Base-by-base conservation (phyloP, 92 coral and sea anemone species). In the Siderastrea radians region DNA sequence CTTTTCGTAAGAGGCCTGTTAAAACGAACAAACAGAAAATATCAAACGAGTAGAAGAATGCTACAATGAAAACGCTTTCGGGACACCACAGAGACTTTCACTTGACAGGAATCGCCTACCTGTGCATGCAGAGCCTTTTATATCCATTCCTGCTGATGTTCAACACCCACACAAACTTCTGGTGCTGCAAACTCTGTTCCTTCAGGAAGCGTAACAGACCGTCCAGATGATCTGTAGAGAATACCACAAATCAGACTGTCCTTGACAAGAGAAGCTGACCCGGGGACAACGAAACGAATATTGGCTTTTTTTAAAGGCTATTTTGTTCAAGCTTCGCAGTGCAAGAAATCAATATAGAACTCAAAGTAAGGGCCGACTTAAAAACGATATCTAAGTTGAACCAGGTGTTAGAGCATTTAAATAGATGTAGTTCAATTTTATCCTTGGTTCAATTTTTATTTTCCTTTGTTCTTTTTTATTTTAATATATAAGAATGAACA, bases 101-200 rank as follows among this genome's bases (percentile, higher is more conserved):
- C 68, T 19, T 17, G 80, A 72, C 5, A 46, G 15, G 8, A 55
- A 51, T 26, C 17, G 15, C 87, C 13, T 59, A 95, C 98, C 96
- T 93, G 89, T 51, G 85, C 74, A 91, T 72, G 19, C 90, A 90
- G 4, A 95, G 92, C 84, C 87, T 93, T 84, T 95, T 95, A 95
- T 95, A 95, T 13, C 94, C 96, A 48, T 89, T 85, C 49, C 96
- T 78, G 16, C 96, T 92, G 86, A 93, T 55, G 55, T 93, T 94
- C 95, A 95, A 81, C 15, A 93, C 95, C 98, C 98, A 95, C 52
- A 88, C 90, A 65, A 93, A 88, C 82, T 93, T 95, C 75, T 93
- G 96, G 17, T 91, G 98, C 16, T 61, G 47, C 17, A 66, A 72
- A 82, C 93, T 95, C 84, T 89, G 93, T 67, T 95, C 93, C 58